phyloP scores from a whole-genome alignment of 2,113 vertebrate species.

The Apaloderma vittatum region DNA sequence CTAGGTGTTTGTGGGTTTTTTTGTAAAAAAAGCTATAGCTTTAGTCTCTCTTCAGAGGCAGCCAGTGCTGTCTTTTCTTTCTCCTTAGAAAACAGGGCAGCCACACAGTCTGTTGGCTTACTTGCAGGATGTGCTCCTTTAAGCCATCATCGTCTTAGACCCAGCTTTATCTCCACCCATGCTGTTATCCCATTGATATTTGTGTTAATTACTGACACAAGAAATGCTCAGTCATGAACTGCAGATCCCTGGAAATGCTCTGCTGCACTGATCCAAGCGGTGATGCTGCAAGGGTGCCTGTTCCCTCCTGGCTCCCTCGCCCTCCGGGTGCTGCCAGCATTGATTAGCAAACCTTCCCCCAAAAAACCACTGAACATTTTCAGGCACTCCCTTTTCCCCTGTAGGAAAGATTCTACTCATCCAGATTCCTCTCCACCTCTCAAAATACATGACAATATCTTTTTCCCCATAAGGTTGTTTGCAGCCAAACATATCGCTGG shows the following conservation, averaged over 20 bases:
- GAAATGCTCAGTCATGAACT: constrained; percentile 5
- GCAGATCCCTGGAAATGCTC: background rate
- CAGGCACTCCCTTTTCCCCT: background rate
- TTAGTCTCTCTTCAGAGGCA: background rate
- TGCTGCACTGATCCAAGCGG: background rate
- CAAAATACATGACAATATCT: background rate
- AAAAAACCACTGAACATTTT: background rate
- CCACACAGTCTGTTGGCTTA: background rate
- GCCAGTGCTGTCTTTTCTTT: background rate
- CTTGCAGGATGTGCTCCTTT: background rate
- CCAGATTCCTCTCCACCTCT: background rate
- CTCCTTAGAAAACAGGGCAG: background rate
- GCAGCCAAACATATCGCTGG: background rate
- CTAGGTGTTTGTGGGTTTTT: background rate
- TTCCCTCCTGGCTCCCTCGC: background rate
- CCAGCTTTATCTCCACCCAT: constrained; percentile 22
- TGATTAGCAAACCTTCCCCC: background rate
- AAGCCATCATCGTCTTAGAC: background rate
- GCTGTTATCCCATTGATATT: constrained; percentile 50
- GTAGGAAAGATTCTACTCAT: background rate
- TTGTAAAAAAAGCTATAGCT: background rate
- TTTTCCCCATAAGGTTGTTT: background rate
- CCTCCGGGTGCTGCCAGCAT: constrained; percentile 39
- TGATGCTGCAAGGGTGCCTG: background rate
- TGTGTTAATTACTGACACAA: constrained; percentile 66